Base-by-base conservation (phyloP, 2,888 invertebrate species). In the Lepidocyrtoides sp. region DNA sequence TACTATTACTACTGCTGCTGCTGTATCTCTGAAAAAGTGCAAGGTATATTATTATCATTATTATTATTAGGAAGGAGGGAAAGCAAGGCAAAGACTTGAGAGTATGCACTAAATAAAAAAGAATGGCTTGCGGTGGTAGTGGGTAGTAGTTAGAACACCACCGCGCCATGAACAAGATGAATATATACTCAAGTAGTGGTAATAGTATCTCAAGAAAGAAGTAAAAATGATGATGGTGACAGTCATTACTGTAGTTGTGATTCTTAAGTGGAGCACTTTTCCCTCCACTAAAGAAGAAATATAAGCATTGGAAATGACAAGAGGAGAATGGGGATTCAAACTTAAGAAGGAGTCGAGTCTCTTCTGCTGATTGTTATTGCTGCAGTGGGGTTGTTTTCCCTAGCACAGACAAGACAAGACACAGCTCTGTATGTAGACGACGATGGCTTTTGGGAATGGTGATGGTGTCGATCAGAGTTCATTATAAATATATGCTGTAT, bases 171-270 rank as follows among this genome's bases (percentile, higher is more conserved):
- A 48, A 79, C 4, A 75, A 48, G 77, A 77, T 75, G 51, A 77
- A 77, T 77, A 51, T 51, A 36, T 36, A 57, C 79, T 79, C 77
- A 77, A 54, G 79, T 20, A 36, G 32, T n/a, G n/a, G n/a, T n/a
- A n/a, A n/a, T n/a, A 12, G 20, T 77, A 23, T 77, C 26, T 44
- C 20, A 20, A 77, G 29, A 51, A 20, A 77, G n/a, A 26, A 77
- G 77, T 51, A 77, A 88, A 81, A 72, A 82, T 89, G 82, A 82
- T 89, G 89, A 89, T 72, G 57, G 72, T 89, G 89, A 89, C 89
- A 89, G 82, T 89, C 89, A 89, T 89, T 89, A 89, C 81, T 7
- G 26, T 26, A 32, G 82, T 82, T 82, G 82, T 89, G 88, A 88
- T 81, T 81, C 79, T 88, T 81, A 88, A 88, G 88, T 88, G 88